Evolutionary conservation across 2,113 vertebrate species (phyloP).

Genomic region (Kobus ellipsiprymnus): DNA sequence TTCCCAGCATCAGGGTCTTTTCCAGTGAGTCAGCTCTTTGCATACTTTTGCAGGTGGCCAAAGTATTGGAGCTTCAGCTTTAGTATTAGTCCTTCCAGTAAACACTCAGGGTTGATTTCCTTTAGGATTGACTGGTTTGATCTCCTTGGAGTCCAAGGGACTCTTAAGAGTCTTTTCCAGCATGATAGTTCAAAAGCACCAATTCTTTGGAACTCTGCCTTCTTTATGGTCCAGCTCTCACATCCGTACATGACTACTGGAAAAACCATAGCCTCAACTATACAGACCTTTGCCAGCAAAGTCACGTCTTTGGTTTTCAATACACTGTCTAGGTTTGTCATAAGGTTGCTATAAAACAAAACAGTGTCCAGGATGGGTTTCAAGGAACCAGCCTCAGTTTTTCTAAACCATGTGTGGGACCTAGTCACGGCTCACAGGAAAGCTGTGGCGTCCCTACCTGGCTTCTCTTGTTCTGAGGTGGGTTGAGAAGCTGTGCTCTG

Average conservation of each 20-base stretch:
- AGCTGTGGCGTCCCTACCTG: background rate
- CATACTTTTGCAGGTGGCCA: background rate
- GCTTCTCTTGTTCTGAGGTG: background rate
- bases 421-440: background rate
- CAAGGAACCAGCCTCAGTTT: background rate
- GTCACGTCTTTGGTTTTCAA: background rate
- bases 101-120: background rate
- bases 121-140: background rate
- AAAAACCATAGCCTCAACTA: background rate
- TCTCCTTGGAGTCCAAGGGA: background rate
- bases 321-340: background rate
- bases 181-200: background rate
- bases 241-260: background rate
- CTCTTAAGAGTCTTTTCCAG: background rate
- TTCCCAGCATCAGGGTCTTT: background rate
- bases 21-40: background rate
- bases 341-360: background rate
- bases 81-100: background rate
- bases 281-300: background rate
- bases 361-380: background rate
- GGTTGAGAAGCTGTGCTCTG: fast-evolving
- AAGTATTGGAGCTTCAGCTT: background rate
- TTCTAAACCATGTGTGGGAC: background rate
- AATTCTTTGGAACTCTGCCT: background rate
- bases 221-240: background rate